These are phyloP conservation scores for Cryptotis parvus DNA, from an alignment of 2,113 vertebrate genomes.

Conservation along the genomic window DNA sequence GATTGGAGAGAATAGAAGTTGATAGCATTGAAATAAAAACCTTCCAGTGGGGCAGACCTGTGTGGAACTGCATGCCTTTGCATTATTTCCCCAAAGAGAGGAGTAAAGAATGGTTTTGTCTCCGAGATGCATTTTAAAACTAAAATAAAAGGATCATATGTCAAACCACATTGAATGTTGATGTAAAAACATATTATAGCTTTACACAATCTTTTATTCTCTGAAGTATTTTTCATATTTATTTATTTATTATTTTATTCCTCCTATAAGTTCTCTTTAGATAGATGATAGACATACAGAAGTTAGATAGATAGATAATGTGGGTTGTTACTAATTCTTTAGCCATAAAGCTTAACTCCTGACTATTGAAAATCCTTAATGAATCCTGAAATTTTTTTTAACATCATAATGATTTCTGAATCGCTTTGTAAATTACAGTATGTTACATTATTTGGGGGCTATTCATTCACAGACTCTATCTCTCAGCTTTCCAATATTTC, in stretches of 20 bases:
- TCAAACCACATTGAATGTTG: slow-evolving; percentile 84
- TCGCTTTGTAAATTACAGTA: slow-evolving; percentile 13
- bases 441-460: not conserved
- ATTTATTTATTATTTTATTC: slow-evolving; percentile 64
- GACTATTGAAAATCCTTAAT: slow-evolving; percentile 40
- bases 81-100: slow-evolving; percentile 87
- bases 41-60: slow-evolving; percentile 81
- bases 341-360: slow-evolving; percentile 2
- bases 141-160: slow-evolving; percentile 86
- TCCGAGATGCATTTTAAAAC: slow-evolving; percentile 84
- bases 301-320: not conserved
- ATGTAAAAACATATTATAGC: slow-evolving; percentile 82
- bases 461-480: not conserved
- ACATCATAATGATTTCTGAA: slow-evolving; percentile 47
- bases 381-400: slow-evolving; percentile 36
- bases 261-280: not conserved
- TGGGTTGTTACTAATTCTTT: not conserved
- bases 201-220: slow-evolving; percentile 80
- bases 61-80: slow-evolving; percentile 85
- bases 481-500: not conserved
- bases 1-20: slow-evolving; percentile 84
- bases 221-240: slow-evolving; percentile 71
- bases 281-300: not conserved
- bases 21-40: slow-evolving; percentile 87
- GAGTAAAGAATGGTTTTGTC: slow-evolving; percentile 84